Evolutionary conservation across 1,140 invertebrate species (phyloP).

Genomic region (Heliothis subflexa): DNA sequence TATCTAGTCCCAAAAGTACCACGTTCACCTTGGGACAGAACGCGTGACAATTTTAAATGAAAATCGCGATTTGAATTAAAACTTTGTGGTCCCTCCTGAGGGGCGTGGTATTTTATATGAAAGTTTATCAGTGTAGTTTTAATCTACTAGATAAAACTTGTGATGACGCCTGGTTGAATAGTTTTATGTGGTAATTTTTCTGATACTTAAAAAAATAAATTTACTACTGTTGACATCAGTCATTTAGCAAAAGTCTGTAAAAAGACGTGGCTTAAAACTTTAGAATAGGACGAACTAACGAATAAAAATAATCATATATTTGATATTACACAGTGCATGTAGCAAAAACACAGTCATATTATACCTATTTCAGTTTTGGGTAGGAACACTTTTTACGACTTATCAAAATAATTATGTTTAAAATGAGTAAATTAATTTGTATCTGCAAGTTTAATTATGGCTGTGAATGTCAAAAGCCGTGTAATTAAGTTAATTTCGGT

Average conservation of each 20-base stretch:
- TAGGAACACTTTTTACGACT: conserved; percentile 21
- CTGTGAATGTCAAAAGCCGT: background rate
- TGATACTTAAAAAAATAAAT: too few relatives aligned
- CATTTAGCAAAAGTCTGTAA: too few relatives aligned
- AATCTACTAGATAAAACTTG: background rate
- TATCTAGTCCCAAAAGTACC: background rate
- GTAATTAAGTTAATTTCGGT: background rate
- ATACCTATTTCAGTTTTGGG: background rate
- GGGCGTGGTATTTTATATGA: conserved; percentile 11
- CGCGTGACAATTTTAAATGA: conserved; percentile 1
- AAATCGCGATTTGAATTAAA: conserved; percentile 22
- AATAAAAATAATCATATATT: too few relatives aligned
- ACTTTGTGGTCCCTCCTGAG: conserved; percentile 11
- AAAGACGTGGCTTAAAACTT: too few relatives aligned
- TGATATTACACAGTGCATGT: too few relatives aligned
- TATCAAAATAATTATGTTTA: conserved; percentile 31
- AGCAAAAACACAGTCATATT: too few relatives aligned
- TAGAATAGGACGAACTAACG: too few relatives aligned
- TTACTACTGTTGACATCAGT: too few relatives aligned
- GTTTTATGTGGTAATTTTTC: too few relatives aligned
- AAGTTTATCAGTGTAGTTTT: conserved; percentile 26
- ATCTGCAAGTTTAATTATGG: conserved; percentile 24
- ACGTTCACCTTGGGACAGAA: background rate
- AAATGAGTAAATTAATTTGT: conserved; percentile 2
- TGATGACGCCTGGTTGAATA: too few relatives aligned